Evolutionary conservation across 2,888 invertebrate species (phyloP).

Genomic region (Acrocyrtus sp.): DNA sequence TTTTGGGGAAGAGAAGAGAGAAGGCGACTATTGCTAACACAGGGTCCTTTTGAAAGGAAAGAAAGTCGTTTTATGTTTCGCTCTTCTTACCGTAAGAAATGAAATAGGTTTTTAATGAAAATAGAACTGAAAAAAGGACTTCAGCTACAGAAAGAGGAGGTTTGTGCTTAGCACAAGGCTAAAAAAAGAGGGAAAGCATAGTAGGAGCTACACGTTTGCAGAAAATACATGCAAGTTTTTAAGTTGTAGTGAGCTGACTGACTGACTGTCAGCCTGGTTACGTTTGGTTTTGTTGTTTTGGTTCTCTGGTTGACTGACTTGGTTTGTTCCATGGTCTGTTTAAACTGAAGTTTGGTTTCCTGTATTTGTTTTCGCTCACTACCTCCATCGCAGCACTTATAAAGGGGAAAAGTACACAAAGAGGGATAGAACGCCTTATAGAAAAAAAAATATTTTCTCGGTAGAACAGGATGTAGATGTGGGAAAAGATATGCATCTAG

Average conservation of each 20-base stretch:
- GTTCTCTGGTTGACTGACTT: conserved; percentile 48
- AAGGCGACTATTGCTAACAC: no score
- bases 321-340: conserved; percentile 44
- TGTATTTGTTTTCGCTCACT: conserved; percentile 43
- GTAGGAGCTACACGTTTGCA: conserved; percentile 11
- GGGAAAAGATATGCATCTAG: conserved; percentile 28
- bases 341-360: conserved; percentile 48
- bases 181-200: conserved; percentile 7
- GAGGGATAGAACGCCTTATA: no score
- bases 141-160: conserved; percentile 28
- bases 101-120: conserved; percentile 51
- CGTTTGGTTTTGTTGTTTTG: conserved; percentile 45
- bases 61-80: conserved; percentile 9
- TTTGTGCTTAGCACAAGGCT: no score
- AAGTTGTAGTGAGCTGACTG: conserved; percentile 29
- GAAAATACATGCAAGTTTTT: background rate
- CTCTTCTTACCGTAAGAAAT: conserved; percentile 31
- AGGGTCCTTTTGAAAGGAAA: conserved; percentile 18
- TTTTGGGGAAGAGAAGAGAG: conserved; percentile 25
- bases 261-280: conserved; percentile 50
- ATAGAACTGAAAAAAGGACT: conserved; percentile 42
- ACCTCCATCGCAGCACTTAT: background rate
- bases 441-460: no score
- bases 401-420: no score
- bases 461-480: background rate